Evolutionary conservation across 1,140 invertebrate species (phyloP).

Genomic region (Papilio polyxenes): DNA sequence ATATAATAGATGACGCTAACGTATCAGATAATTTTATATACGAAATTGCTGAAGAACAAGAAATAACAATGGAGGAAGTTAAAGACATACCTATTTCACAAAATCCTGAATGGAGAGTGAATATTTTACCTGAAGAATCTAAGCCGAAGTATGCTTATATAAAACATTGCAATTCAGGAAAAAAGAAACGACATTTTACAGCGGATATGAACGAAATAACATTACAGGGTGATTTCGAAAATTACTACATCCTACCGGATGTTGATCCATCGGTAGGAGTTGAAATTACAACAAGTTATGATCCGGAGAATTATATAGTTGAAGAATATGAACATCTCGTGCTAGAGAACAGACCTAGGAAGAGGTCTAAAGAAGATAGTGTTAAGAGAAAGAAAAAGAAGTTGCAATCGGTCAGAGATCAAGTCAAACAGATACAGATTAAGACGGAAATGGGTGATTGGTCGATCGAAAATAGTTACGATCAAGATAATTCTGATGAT

Average conservation of each 20-base stretch:
- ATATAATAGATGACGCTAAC: constrained; percentile 66
- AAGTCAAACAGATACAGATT: constrained; percentile 58
- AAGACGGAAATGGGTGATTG: constrained; percentile 62
- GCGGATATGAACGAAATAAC: constrained; percentile 72
- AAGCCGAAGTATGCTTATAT: constrained; percentile 74
- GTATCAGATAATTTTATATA: constrained; percentile 73
- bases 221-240: constrained; percentile 69
- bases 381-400: constrained; percentile 58
- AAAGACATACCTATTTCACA: constrained; percentile 64
- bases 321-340: constrained; percentile 70
- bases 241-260: constrained; percentile 73
- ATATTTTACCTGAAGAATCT: constrained; percentile 65
- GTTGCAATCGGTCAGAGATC: constrained; percentile 50
- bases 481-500: constrained; percentile 60
- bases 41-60: constrained; percentile 75
- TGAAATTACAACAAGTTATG: constrained; percentile 70
- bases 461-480: constrained; percentile 68
- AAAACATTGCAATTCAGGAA: constrained; percentile 68
- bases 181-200: constrained; percentile 73
- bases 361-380: constrained; percentile 56
- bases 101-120: constrained; percentile 68
- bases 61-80: constrained; percentile 74
- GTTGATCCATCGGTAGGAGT: constrained; percentile 70
- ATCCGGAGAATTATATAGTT: constrained; percentile 69
- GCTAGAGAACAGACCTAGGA: constrained; percentile 64